Evolutionary conservation across 1,140 invertebrate genomes (phyloP).

Genomic region (Harpegnathos saltator): DNA sequence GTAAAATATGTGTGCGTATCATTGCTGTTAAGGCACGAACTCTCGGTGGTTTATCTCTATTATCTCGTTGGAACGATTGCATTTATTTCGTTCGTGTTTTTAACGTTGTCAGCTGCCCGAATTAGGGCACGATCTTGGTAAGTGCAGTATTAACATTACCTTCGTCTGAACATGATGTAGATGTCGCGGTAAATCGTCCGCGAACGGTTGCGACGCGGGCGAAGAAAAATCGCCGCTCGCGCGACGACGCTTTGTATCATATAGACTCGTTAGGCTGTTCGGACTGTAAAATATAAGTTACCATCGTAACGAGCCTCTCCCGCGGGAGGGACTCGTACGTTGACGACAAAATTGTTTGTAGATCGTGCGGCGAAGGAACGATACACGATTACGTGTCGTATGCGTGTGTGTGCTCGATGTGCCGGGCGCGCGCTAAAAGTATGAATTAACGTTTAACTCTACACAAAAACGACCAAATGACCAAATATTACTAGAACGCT

Average conservation of each 20-base stretch:
- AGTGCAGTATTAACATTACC: slow-evolving; percentile 81
- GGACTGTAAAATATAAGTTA: slow-evolving; percentile 73
- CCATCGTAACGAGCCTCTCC: slow-evolving; percentile 65
- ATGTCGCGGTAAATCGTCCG: slow-evolving; percentile 34
- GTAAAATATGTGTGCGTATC: background rate
- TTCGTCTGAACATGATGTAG: slow-evolving; percentile 25
- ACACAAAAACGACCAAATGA: slow-evolving; percentile 78
- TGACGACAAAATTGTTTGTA: slow-evolving; percentile 34
- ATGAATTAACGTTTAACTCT: slow-evolving; percentile 45
- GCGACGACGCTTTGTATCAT: slow-evolving; percentile 59
- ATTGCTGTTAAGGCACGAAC: background rate
- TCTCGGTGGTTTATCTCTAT: background rate
- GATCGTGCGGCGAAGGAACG: background rate
- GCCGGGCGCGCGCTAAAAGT: slow-evolving; percentile 27
- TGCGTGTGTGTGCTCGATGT: background rate
- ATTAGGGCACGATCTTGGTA: slow-evolving; percentile 51
- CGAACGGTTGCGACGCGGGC: background rate
- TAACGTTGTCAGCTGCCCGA: slow-evolving; percentile 7
- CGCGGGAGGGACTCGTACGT: slow-evolving; percentile 23
- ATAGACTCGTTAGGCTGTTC: slow-evolving; percentile 45
- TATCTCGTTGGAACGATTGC: background rate
- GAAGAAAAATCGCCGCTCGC: background rate
- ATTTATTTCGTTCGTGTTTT: slow-evolving; percentile 23
- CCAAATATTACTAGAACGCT: slow-evolving; percentile 84
- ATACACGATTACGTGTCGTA: background rate